phyloP scores from a whole-genome alignment of 2,113 vertebrate species.

The Columbina picui region DNA sequence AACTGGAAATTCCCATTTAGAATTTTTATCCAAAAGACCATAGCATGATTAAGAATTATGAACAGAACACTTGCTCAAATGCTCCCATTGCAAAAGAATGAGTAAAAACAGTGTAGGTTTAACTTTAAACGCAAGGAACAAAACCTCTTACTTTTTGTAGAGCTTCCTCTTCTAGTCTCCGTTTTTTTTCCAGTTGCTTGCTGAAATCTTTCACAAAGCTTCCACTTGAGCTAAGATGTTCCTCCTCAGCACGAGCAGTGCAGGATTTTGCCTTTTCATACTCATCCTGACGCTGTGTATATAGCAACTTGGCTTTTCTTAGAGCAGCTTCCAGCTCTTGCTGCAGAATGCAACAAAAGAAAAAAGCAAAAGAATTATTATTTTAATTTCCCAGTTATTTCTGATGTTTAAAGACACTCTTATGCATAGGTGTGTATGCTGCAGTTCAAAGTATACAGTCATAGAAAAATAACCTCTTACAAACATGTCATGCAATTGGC shows the following conservation, averaged over 20 bases:
- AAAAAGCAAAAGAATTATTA: background rate
- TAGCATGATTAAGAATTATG: background rate
- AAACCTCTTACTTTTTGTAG: constrained; percentile 86
- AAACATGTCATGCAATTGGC: background rate
- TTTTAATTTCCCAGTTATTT: background rate
- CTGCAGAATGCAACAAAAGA: constrained; percentile 66
- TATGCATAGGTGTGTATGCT: background rate
- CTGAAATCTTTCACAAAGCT: constrained; percentile 76
- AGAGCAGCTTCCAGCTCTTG: constrained; percentile 90
- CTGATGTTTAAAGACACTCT: background rate
- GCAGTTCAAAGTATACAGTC: background rate
- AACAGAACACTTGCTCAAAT: background rate
- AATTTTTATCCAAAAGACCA: background rate
- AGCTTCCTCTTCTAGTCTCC: constrained; percentile 92
- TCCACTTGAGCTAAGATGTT: constrained; percentile 77
- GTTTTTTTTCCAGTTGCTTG: constrained; percentile 91
- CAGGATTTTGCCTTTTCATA: constrained; percentile 92
- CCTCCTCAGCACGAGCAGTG: constrained; percentile 90
- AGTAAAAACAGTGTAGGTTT: background rate
- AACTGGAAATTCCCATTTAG: background rate
- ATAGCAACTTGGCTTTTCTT: constrained; percentile 88
- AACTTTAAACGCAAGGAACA: background rate
- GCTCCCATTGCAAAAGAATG: background rate
- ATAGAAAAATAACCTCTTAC: background rate
- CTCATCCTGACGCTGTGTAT: constrained; percentile 91